These are phyloP conservation scores for Phyllotis vaccarum DNA, from an alignment of 2,797 vertebrate species.

Conservation along the genomic window DNA sequence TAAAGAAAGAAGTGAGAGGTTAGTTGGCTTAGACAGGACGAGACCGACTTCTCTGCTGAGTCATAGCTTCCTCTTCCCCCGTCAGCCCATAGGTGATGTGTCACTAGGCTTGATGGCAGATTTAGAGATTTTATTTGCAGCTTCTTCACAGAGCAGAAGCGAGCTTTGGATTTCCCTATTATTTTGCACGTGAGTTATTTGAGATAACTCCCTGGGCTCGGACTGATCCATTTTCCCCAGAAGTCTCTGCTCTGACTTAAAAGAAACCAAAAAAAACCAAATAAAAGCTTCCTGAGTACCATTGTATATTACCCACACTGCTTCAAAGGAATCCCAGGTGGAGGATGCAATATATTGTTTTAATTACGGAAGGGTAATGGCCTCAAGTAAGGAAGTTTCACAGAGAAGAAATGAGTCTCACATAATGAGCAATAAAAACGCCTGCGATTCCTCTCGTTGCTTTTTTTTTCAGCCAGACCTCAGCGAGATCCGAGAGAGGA, in stretches of 20 bases:
- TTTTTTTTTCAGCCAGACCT: conserved; percentile 63
- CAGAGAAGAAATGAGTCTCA: conserved; percentile 66
- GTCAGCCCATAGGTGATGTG: not conserved
- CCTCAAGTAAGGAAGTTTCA: conserved; percentile 63
- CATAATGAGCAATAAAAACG: conserved; percentile 66
- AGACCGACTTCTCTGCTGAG: not conserved
- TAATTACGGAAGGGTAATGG: conserved; percentile 78
- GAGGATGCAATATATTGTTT: conserved; percentile 74
- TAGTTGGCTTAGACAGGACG: not conserved
- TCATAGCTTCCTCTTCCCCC: not conserved
- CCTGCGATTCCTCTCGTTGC: conserved; percentile 44
- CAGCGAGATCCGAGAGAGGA: not conserved
- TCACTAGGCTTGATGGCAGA: not conserved
- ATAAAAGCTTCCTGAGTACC: conserved; percentile 62
- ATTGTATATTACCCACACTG: not conserved
- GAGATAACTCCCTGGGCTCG: conserved; percentile 33
- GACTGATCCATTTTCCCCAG: conserved; percentile 51
- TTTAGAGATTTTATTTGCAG: conserved; percentile 41
- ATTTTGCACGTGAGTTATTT: conserved; percentile 47
- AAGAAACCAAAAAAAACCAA: conserved; percentile 66
- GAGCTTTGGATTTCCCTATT: conserved; percentile 8
- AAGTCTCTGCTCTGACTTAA: conserved; percentile 70
- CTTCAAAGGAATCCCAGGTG: conserved; percentile 62
- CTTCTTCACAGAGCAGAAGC: conserved; percentile 41
- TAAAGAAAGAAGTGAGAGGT: not conserved